Conservation (phyloP, 2,888 invertebrate genomes). For the Cerceris rybyensis region DNA sequence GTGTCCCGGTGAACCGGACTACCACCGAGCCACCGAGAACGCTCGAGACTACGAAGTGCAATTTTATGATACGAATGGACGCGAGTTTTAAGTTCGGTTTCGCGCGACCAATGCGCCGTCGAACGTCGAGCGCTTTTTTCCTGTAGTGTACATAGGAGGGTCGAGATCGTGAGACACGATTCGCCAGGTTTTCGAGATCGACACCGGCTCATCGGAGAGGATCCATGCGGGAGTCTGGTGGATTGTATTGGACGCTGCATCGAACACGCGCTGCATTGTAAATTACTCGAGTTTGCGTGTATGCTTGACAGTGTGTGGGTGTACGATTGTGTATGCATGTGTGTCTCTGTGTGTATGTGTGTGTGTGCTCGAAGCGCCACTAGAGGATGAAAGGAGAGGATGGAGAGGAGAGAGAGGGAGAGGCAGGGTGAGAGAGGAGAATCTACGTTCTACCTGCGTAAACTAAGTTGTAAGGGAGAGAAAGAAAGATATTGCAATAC, state of each 20-base stretch:
- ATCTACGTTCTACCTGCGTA: conserved; percentile 58
- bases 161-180: background rate
- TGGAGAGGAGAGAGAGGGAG: too few relatives aligned
- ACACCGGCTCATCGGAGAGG: conserved; percentile 22
- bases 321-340: conserved; percentile 5
- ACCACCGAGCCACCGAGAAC: conserved; percentile 13
- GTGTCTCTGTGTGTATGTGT: conserved; percentile 4
- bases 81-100: conserved; percentile 21
- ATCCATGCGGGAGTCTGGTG: conserved; percentile 11
- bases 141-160: conserved; percentile 61
- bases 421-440: conserved; percentile 2
- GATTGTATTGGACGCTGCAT: conserved; percentile 38
- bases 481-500: conserved; percentile 78
- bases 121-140: conserved; percentile 31
- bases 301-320: conserved; percentile 1
- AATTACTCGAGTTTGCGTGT: conserved; percentile 42
- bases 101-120: conserved; percentile 23
- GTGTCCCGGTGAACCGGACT: background rate
- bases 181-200: conserved; percentile 9
- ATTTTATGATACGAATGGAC: conserved; percentile 65
- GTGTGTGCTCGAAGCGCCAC: too few relatives aligned
- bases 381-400: too few relatives aligned
- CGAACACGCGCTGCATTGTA: conserved; percentile 47
- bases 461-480: conserved; percentile 36
- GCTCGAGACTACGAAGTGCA: conserved; percentile 70